phyloP scores from a whole-genome alignment of 2,113 vertebrate species.

The human (Homo sapiens) region GRCh38 chr2:71429001-71429500 shows the following conservation, averaged over 20 bases:
- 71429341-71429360: neutral
- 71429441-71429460: neutral
- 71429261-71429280: neutral
- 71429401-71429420: neutral
- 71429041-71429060: neutral
- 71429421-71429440: neutral
- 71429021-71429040: slow-evolving; percentile 13
- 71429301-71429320: neutral
- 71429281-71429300: neutral
- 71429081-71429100: neutral
- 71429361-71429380: neutral
- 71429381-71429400: neutral
- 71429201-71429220: neutral
- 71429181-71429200: neutral
- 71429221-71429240: neutral
- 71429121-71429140: neutral
- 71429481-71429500: neutral
- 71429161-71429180: neutral
- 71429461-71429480: slow-evolving; percentile 39
- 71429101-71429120: neutral
- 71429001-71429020: slow-evolving; percentile 13
- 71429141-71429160: neutral
- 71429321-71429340: neutral
- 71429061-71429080: neutral
- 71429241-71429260: neutral